Conservation (phyloP, 2,113 vertebrate species). For the Rhinolophus sinicus region DNA sequence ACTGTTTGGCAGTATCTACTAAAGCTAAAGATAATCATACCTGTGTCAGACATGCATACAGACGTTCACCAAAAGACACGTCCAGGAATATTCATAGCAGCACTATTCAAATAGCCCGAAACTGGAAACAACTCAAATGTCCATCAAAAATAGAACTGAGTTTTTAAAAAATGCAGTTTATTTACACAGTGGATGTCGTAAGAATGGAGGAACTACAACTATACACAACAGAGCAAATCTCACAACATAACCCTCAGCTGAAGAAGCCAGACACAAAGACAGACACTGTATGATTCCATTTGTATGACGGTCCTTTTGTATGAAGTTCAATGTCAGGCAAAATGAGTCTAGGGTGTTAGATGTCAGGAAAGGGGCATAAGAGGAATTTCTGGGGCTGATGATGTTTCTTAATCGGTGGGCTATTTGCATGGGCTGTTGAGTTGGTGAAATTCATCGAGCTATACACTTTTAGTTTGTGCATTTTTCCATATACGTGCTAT, state of each 20-base stretch:
- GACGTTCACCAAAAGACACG: background rate
- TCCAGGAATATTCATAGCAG: background rate
- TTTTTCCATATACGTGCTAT: background rate
- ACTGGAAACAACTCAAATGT: background rate
- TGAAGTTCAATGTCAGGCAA: background rate
- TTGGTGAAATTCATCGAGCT: background rate
- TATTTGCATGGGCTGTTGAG: background rate
- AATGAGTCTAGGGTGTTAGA: background rate
- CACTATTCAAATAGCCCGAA: background rate
- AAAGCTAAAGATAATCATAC: background rate
- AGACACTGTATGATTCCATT: background rate
- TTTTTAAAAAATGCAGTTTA: background rate
- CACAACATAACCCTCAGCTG: background rate
- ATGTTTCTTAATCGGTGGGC: background rate
- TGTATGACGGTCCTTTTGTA: no score
- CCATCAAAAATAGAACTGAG: background rate
- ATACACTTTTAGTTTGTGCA: background rate
- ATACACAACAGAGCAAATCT: background rate
- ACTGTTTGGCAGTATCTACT: background rate
- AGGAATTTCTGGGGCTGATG: background rate
- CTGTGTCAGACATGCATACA: background rate
- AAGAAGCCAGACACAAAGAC: background rate
- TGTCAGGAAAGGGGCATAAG: rapidly evolving
- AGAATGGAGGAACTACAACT: background rate
- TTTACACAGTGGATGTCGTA: background rate